Conservation (phyloP, 2,113 vertebrate genomes). For the Tangachromis dhanisi region DNA sequence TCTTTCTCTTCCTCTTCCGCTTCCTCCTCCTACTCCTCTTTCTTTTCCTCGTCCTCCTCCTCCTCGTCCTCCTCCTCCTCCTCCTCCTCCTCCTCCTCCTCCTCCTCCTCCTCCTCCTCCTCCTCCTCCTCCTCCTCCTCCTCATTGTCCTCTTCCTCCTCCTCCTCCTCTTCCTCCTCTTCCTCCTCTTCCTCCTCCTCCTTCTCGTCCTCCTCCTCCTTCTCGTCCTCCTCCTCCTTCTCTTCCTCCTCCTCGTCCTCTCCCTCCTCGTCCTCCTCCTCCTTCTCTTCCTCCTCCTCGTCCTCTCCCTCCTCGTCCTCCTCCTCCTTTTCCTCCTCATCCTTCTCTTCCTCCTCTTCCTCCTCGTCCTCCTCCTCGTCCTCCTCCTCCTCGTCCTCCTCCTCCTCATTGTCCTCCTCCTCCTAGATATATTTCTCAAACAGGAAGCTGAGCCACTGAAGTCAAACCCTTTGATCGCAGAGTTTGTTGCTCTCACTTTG, state of each 20-base stretch:
- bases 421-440: neutral
- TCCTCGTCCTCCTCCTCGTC: accelerated
- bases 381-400: accelerated
- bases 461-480: neutral
- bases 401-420: neutral
- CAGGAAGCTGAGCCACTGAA: neutral
- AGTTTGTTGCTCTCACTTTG: neutral
- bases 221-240: accelerated
- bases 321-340: accelerated
- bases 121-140: too few relatives aligned
- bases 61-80: accelerated
- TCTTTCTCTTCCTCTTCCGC: accelerated
- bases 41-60: accelerated
- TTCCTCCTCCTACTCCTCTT: accelerated
- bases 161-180: accelerated
- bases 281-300: accelerated
- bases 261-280: accelerated
- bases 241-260: accelerated
- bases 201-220: accelerated
- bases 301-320: accelerated
- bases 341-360: accelerated
- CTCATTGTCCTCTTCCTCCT: too few relatives aligned
- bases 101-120: accelerated
- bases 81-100: accelerated
- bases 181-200: accelerated